phyloP scores from a whole-genome alignment of 92 coral and sea anemone genomes.

The Phenganax subtilis region DNA sequence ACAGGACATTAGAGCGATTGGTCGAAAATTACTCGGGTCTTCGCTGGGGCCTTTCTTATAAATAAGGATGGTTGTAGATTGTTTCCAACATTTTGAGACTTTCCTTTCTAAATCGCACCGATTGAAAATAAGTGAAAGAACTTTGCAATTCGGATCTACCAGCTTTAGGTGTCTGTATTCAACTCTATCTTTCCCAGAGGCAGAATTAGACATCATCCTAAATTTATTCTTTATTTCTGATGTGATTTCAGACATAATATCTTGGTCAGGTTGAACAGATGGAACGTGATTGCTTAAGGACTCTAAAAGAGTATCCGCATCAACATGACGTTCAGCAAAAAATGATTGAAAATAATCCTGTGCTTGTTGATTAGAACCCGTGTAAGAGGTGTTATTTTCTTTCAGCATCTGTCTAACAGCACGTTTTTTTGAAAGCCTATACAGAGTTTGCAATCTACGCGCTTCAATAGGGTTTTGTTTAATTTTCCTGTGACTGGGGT shows the following conservation, averaged over 20 bases:
- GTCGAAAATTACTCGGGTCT: no score
- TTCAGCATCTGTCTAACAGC: slow-evolving; percentile 9
- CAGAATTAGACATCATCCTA: neutral
- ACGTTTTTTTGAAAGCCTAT: neutral
- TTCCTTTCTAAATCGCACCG: neutral
- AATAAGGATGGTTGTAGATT: slow-evolving; percentile 1
- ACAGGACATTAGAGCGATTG: no score
- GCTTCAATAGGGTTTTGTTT: neutral
- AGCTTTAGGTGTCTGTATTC: slow-evolving; percentile 8
- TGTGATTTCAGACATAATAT: no score
- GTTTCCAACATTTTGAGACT: neutral
- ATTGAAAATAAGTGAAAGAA: neutral
- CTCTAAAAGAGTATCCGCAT: no score
- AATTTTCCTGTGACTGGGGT: no score
- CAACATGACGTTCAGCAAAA: no score
- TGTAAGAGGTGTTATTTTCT: neutral
- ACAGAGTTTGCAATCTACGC: neutral
- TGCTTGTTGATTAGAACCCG: neutral
- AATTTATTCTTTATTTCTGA: no score
- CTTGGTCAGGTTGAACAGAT: no score
- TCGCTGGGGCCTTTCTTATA: no score
- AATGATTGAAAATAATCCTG: no score
- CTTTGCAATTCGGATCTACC: neutral
- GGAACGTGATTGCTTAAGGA: no score
- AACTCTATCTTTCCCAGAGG: slow-evolving; percentile 13